A percentile compares a stretch with the other conserved stretches of the same genome.
phyloP scores from a whole-genome alignment of 2,113 vertebrate species.

The Capreolus pygargus region DNA sequence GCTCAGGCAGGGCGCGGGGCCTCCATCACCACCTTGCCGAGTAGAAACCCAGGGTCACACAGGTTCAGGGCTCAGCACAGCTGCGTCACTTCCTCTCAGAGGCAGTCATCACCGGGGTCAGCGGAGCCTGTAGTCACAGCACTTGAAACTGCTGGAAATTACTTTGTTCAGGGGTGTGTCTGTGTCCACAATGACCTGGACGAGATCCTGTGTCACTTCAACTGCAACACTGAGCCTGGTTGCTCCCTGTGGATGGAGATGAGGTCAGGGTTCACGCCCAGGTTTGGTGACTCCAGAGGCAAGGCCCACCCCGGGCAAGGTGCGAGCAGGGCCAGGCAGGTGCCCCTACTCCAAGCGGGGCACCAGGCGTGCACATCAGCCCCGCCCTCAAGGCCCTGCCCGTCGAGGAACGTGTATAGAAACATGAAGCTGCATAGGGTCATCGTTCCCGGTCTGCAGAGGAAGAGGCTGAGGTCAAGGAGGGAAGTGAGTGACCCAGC shows the following conservation, averaged over 20 bases:
- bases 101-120: not conserved
- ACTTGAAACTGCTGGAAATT: not conserved
- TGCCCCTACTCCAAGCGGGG: not conserved
- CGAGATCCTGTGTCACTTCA: not conserved
- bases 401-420: not conserved
- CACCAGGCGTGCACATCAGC: not conserved
- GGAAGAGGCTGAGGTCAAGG: not conserved
- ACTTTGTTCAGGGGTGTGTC: not conserved
- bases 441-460: rapidly evolving
- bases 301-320: not conserved
- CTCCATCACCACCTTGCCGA: not conserved
- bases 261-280: not conserved
- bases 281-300: not conserved
- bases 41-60: not conserved
- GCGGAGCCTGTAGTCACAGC: not conserved
- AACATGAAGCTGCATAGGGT: rapidly evolving
- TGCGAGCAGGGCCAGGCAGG: rapidly evolving
- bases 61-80: not conserved
- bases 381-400: rapidly evolving
- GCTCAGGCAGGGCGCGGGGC: rapidly evolving
- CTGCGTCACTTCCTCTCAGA: not conserved
- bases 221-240: not conserved
- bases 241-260: not conserved
- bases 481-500: not conserved
- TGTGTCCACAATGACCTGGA: not conserved